phyloP scores from a whole-genome alignment of 23 tunicate species.

The Styela plicata region DNA sequence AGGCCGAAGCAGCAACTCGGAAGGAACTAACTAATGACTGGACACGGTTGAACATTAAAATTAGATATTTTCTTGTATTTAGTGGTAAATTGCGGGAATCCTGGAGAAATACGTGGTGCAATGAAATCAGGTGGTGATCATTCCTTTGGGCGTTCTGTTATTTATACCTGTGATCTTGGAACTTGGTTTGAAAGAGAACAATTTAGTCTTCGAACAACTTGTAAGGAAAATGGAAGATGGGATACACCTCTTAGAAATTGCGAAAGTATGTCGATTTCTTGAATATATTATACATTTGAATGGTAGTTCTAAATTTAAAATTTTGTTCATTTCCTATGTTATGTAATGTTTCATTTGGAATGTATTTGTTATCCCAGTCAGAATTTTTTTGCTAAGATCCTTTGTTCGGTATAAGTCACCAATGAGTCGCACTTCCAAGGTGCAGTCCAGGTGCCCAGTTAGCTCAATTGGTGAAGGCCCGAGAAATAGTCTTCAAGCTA shows the following conservation, averaged over 20 bases:
- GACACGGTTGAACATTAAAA: too few species aligned
- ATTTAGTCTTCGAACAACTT: slow-evolving; percentile 13
- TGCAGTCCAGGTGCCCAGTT: too few species aligned
- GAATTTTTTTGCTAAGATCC: too few species aligned
- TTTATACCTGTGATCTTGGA: slow-evolving; percentile 36
- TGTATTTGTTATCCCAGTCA: too few species aligned
- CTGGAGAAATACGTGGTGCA: slow-evolving; percentile 20
- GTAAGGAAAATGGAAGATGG: slow-evolving; percentile 44
- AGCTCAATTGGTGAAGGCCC: too few species aligned
- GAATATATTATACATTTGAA: not conserved
- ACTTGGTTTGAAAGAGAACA: slow-evolving; percentile 48
- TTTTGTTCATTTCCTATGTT: not conserved
- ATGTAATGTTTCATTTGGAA: too few species aligned
- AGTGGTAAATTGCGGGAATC: slow-evolving; percentile 42
- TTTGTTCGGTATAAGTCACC: too few species aligned
- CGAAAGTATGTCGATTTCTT: slow-evolving; percentile 20
- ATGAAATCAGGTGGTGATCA: slow-evolving; percentile 12
- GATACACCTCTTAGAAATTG: slow-evolving; percentile 11
- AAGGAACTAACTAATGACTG: too few species aligned
- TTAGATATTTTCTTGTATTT: not conserved
- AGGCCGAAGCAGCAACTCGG: too few species aligned
- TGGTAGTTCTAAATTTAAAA: not conserved
- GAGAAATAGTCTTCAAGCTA: too few species aligned
- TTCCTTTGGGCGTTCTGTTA: slow-evolving; percentile 25
- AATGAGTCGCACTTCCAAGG: too few species aligned